These are phyloP conservation scores for Tonatia bakeri DNA, from an alignment of 2,113 vertebrate genomes.

Conservation along the genomic window DNA sequence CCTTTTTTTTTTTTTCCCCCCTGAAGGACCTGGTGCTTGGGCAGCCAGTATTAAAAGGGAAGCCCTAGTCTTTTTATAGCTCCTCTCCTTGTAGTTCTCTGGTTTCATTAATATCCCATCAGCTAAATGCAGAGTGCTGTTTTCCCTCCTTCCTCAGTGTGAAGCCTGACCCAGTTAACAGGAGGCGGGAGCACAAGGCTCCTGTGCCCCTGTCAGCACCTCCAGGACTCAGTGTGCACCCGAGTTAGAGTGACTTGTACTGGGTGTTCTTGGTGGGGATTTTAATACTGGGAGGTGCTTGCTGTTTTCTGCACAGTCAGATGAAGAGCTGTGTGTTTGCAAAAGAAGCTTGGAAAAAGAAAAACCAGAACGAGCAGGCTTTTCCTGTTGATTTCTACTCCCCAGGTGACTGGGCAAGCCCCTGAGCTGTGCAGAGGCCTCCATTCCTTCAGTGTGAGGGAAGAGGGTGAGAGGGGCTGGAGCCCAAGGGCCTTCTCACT, in stretches of 20 bases:
- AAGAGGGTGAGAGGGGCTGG: neutral
- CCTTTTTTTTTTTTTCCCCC: neutral
- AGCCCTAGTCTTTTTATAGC: slow-evolving; percentile 15
- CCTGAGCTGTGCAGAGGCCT: neutral
- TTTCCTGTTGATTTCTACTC: slow-evolving; percentile 4
- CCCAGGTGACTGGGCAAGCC: neutral
- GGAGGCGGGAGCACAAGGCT: neutral
- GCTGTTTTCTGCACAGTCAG: neutral
- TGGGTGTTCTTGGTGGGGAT: neutral
- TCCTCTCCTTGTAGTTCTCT: neutral
- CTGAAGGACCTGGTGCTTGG: neutral
- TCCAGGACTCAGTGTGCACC: neutral
- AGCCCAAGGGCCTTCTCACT: neutral
- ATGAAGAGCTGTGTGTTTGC: neutral
- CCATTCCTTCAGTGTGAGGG: neutral
- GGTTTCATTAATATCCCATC: slow-evolving; percentile 18
- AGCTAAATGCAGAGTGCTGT: neutral
- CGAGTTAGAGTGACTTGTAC: neutral
- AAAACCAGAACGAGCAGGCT: neutral
- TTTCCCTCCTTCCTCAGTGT: neutral
- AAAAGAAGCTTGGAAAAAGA: slow-evolving; percentile 32
- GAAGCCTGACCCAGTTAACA: neutral
- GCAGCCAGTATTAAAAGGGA: slow-evolving; percentile 1
- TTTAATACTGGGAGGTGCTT: neutral
- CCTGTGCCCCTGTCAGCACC: neutral